Percentiles rank a stretch among this genome's conserved stretches.
These are phyloP conservation scores for Habrosyne pyritoides DNA, from an alignment of 2,888 invertebrate genomes.

Conservation along the genomic window DNA sequence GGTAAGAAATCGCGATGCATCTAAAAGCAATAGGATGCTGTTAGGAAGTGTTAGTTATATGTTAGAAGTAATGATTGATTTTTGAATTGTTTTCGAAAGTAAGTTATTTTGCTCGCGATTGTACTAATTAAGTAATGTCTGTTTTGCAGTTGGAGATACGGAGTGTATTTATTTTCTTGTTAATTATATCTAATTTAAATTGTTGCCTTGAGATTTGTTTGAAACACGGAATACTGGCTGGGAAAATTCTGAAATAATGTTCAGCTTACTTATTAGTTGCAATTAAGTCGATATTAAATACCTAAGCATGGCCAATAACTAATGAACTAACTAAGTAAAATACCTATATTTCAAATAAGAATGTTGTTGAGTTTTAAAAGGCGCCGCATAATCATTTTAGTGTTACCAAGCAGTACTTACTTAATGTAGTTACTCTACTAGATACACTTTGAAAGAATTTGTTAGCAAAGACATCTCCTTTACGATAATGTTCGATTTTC, in stretches of 20 bases:
- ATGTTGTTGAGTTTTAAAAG: background rate
- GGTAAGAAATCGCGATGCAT: slow-evolving; percentile 50
- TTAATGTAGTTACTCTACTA: slow-evolving; percentile 45
- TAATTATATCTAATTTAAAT: background rate
- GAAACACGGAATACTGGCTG: background rate
- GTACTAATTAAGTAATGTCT: background rate
- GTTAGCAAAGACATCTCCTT: slow-evolving; percentile 81
- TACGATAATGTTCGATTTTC: slow-evolving; percentile 84
- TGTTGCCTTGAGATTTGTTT: background rate
- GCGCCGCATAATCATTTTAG: slow-evolving; percentile 5
- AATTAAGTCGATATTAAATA: background rate
- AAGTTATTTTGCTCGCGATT: slow-evolving; percentile 13
- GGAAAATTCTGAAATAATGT: background rate
- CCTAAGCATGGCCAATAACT: background rate
- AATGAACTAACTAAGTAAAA: background rate
- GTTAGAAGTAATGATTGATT: slow-evolving; percentile 43
- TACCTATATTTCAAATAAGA: background rate
- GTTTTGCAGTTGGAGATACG: background rate
- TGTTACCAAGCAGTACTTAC: slow-evolving; percentile 40
- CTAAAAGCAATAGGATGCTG: slow-evolving; percentile 27
- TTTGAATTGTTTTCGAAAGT: slow-evolving; percentile 37
- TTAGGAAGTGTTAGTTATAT: slow-evolving; percentile 48
- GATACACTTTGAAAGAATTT: slow-evolving; percentile 75
- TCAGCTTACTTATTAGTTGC: background rate
- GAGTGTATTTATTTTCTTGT: slow-evolving; percentile 1